phyloP scores from a whole-genome alignment of 2,113 vertebrate species.

The Neofelis nebulosa region DNA sequence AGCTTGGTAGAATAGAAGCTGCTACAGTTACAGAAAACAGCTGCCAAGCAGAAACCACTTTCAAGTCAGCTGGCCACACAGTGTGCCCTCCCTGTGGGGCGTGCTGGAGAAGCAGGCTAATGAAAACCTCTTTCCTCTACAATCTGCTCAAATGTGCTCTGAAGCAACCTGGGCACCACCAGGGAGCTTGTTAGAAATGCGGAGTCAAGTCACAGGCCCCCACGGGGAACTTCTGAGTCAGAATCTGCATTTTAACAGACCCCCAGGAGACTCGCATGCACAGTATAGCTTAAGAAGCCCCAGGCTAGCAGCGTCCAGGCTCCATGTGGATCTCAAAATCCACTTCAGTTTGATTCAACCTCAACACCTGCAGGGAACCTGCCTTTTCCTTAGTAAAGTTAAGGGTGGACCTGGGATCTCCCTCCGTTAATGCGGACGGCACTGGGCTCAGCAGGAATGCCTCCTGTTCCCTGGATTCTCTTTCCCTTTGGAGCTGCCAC shows the following conservation, averaged over 20 bases:
- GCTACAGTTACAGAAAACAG: not conserved
- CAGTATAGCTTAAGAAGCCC: not conserved
- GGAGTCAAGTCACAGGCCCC: not conserved
- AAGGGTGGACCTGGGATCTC: not conserved
- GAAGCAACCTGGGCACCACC: not conserved
- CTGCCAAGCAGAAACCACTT: conserved; percentile 8
- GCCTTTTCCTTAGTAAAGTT: not conserved
- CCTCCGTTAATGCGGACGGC: accelerated
- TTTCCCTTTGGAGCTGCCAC: not conserved
- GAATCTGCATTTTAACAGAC: not conserved
- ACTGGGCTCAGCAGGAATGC: not conserved
- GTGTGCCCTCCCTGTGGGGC: not conserved
- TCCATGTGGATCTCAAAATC: not conserved
- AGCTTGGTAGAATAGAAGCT: not conserved
- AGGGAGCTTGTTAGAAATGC: not conserved
- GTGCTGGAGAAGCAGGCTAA: not conserved
- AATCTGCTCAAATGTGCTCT: not conserved
- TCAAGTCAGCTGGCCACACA: not conserved
- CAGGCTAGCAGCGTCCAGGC: not conserved
- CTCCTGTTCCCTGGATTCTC: not conserved
- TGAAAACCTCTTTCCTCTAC: not conserved
- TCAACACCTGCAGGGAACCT: not conserved
- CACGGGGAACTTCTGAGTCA: not conserved
- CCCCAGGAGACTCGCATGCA: not conserved
- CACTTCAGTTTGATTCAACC: not conserved